phyloP scores from a whole-genome alignment of 2,888 invertebrate species.

The Sinelater perroti region DNA sequence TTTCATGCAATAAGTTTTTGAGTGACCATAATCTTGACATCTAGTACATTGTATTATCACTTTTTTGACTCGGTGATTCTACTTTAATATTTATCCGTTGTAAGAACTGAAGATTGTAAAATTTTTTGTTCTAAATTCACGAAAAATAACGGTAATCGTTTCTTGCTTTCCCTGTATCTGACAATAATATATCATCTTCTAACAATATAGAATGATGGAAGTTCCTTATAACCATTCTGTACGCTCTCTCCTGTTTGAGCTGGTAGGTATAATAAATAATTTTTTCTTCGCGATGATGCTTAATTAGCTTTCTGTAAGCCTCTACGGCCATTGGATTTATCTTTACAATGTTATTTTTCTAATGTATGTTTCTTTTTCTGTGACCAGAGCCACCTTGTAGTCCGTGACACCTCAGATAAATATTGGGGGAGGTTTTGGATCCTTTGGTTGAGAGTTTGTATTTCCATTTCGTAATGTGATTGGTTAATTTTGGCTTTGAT shows the following conservation, averaged over 20 bases:
- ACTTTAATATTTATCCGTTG: slow-evolving; percentile 14
- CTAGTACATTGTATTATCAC: slow-evolving; percentile 12
- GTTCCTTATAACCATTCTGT: slow-evolving; percentile 9
- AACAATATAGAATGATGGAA: slow-evolving; percentile 8
- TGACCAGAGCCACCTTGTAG: too few species aligned
- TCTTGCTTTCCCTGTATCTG: too few species aligned
- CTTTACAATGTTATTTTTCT: slow-evolving; percentile 5
- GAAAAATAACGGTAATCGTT: slow-evolving; percentile 8
- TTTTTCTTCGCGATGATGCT: slow-evolving; percentile 4
- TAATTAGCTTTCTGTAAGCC: slow-evolving; percentile 5
- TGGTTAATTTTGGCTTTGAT: too few species aligned
- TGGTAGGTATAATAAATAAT: slow-evolving; percentile 14
- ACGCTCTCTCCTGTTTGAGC: slow-evolving; percentile 16
- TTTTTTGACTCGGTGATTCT: slow-evolving; percentile 3
- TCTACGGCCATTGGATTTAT: slow-evolving; percentile 7
- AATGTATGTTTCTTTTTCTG: too few species aligned
- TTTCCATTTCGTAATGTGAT: slow-evolving; percentile 4
- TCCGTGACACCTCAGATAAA: slow-evolving; percentile 12
- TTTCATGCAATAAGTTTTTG: slow-evolving; percentile 16
- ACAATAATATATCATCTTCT: too few species aligned
- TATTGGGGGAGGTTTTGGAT: slow-evolving; percentile 13
- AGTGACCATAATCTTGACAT: slow-evolving; percentile 13
- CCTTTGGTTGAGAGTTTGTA: slow-evolving; percentile 1
- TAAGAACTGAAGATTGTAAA: slow-evolving; percentile 9
- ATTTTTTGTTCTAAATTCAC: slow-evolving; percentile 16